Conservation (phyloP, 2,113 vertebrate genomes). For the Scatophagus argus region DNA sequence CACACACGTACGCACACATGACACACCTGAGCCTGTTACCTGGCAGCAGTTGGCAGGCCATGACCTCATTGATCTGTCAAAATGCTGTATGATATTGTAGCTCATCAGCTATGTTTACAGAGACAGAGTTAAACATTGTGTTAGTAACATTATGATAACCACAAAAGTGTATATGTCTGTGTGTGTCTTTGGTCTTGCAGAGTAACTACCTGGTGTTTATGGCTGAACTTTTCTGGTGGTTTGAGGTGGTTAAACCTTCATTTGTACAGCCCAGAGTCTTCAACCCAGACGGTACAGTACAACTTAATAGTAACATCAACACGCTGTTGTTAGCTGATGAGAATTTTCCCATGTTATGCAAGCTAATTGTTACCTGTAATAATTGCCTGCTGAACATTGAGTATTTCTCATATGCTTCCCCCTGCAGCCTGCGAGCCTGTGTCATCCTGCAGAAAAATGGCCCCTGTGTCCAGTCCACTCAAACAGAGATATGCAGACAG, state of each 20-base stretch:
- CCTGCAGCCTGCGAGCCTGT: conserved; percentile 61
- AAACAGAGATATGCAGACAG: conserved; percentile 74
- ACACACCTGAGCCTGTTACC: conserved; percentile 55
- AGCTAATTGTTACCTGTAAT: neutral
- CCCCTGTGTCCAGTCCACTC: conserved; percentile 75
- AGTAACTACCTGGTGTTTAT: conserved; percentile 98
- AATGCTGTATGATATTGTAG: conserved; percentile 7
- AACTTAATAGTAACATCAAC: conserved; percentile 3
- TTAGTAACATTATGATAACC: conserved; percentile 13
- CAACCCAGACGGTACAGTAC: conserved; percentile 85
- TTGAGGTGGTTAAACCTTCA: conserved; percentile 97
- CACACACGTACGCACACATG: conserved; percentile 9
- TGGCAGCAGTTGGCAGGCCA: conserved; percentile 60
- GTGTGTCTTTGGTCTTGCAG: conserved; percentile 78
- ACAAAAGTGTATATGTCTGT: conserved; percentile 21
- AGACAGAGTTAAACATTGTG: conserved; percentile 6
- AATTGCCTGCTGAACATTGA: conserved; percentile 6
- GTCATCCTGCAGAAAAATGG: conserved; percentile 60
- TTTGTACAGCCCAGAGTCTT: conserved; percentile 92
- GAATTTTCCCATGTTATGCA: neutral
- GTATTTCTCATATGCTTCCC: neutral
- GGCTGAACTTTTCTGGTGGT: conserved; percentile 99
- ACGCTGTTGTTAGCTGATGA: neutral
- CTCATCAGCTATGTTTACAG: conserved; percentile 18
- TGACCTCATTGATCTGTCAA: conserved; percentile 58